Base-by-base conservation (phyloP, 2,113 vertebrate genomes). In the Xerus inauris region DNA sequence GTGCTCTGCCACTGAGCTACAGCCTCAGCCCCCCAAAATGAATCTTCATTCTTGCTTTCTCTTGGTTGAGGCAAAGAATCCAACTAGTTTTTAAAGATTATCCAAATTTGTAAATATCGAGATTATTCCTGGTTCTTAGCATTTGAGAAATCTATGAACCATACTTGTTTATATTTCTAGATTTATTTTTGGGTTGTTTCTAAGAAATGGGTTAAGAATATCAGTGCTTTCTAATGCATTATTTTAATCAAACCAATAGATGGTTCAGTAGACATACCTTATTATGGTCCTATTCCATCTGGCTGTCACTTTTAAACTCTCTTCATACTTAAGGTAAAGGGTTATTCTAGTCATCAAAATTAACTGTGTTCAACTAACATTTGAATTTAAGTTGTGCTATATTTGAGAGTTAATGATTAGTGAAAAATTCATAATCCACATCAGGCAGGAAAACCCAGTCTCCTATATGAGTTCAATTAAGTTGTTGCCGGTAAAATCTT, bases 161-260 rank as follows among this genome's bases (percentile, higher is more conserved):
- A 76, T 64, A 94, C 30, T 90, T 84, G 69, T 26, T 62, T 89
- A 28, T 83, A 75, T 64, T 71, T 88, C 93, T 91, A 6, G 64
- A 92, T 89, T 95, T 82, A 93, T 81, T 89, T 91, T 94, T 89
- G 94, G 67, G 10, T 54, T 94, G 42, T 89, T 95, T 87, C 75
- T 94, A 93, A 89, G 82, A 91, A 91, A 84, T 69, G 64, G 40
- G 19, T 69, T 80, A 80, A 91, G 72, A 87, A 64, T 64, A 76
- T 72, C 54, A 86, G 51, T 93, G 94, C n/a, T 93, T 90, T 94
- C 38, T 26, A 88, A 69, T 54, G 35, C 32, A 64, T 51, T 90
- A 89, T 26, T 95, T 95, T 95, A 92, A 97, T 35, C 54, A 89
- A 83, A 86, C 11, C 45, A 92, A 87, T 1, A 62, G 24, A 92